Evolutionary conservation across 2,113 vertebrate species (phyloP).

Genomic region (Equus przewalskii): DNA sequence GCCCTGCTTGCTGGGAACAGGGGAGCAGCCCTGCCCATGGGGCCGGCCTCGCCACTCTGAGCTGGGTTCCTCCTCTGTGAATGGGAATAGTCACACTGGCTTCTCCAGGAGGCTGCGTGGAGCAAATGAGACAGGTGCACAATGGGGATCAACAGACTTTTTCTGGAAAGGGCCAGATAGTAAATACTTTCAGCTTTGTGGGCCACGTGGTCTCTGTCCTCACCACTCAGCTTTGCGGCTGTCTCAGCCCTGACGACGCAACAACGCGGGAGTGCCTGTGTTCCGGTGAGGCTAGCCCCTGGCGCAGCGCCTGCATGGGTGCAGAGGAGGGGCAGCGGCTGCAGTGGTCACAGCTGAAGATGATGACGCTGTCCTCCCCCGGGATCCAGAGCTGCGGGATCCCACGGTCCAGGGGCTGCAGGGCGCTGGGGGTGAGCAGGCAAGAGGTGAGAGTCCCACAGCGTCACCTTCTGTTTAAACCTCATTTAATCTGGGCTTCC

Average conservation of each 20-base stretch:
- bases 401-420: accelerated
- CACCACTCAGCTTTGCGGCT: background rate
- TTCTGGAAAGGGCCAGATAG: background rate
- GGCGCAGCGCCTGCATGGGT: too few species aligned
- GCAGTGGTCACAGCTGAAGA: accelerated
- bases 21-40: too few species aligned
- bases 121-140: accelerated
- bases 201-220: background rate
- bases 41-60: background rate
- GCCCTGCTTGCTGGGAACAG: background rate
- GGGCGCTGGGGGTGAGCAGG: background rate
- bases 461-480: background rate
- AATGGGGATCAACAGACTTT: too few species aligned
- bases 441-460: too few species aligned
- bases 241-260: accelerated
- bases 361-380: accelerated
- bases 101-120: too few species aligned
- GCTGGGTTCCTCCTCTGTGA: background rate
- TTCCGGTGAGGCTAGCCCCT: accelerated
- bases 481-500: background rate
- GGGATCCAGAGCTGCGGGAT: background rate
- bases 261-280: background rate
- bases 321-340: background rate
- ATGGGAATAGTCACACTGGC: accelerated
- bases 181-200: background rate